Evolutionary conservation across 2,888 invertebrate species (phyloP), one percentile per base, ranked within the genome.

Genomic region (Protodeltote pygarga): DNA sequence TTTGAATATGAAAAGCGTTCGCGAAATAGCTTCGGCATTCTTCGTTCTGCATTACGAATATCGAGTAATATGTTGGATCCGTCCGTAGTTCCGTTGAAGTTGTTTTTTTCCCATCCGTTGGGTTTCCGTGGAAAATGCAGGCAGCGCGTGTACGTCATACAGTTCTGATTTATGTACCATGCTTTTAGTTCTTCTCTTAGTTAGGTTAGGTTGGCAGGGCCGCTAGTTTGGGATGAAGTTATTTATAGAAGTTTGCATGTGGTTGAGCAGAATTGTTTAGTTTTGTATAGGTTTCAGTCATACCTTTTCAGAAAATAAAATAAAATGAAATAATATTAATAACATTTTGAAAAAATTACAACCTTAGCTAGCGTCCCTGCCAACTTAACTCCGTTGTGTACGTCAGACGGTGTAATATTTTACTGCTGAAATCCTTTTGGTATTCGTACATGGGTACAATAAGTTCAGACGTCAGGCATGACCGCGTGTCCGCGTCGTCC

Each of bases 1-100:
- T 64, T 65, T 52, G 54, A 58, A 55, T 60, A 57, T 54, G 53
- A 57, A 67, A 65, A 63, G 28, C 53, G 29, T 17, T 38, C 44
- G 34, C 51, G 48, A 21, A 54, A 60, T 53, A 45, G 52, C 45
- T 59, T 45, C 20, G 33, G 46, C 49, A 64, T 57, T 49, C 41
- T 55, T 62, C 41, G 33, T 39, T 28, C 48, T 47, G 44, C 49
- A 57, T 65, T 62, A 41, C 48, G 58, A 53, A 57, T 50, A 58
- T 65, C 44, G 64, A 58, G 46, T 65, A 57, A 51, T 52, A 48
- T 44, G 47, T 35, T 10, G 28, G 51, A 15, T 61, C 41, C 29
- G 29, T 55, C 50, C 25, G 48, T 37, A 34, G 44, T 50, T 50
- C 34, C 34, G 17, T 45, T 0, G 9, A 4, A 2, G 4, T 5